Evolutionary conservation across 2,797 vertebrate genomes (phyloP).

Genomic region (Garrulus glandarius): DNA sequence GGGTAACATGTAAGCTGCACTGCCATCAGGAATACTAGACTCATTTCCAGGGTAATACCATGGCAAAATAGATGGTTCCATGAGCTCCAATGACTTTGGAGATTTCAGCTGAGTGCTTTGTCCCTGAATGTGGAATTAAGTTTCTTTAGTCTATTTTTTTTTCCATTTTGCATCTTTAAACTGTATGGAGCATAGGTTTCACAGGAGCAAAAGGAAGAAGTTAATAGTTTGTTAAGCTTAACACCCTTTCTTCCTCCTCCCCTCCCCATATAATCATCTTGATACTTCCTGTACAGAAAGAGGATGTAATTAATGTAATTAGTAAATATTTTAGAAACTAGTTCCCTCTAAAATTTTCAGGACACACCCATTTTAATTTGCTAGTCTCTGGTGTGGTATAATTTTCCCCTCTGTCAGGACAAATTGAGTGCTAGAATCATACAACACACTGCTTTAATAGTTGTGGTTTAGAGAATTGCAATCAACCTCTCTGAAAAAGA

Average conservation of each 20-base stretch:
- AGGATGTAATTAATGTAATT: conserved; percentile 62
- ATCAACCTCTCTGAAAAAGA: background rate
- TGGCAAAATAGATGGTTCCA: background rate
- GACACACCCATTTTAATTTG: conserved; percentile 49
- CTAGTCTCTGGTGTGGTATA: background rate
- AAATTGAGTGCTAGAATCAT: background rate
- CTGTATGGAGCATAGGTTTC: background rate
- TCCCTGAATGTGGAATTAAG: background rate
- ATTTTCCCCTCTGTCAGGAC: conserved; percentile 18
- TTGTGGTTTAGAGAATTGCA: background rate
- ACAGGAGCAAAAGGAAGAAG: background rate
- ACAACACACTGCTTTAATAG: background rate
- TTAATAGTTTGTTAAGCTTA: background rate
- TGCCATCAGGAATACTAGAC: background rate
- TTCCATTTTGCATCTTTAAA: background rate
- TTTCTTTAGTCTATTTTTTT: background rate
- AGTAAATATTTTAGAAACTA: conserved; percentile 46
- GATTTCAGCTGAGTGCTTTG: background rate
- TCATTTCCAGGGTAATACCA: background rate
- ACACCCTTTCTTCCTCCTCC: background rate
- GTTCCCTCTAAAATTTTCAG: conserved; percentile 38
- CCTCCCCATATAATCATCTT: conserved; percentile 15
- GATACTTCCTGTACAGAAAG: conserved; percentile 45
- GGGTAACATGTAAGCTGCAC: background rate
- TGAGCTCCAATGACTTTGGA: background rate